Base-by-base conservation (phyloP, 2,888 invertebrate genomes). In the Trissoscelio sp. region DNA sequence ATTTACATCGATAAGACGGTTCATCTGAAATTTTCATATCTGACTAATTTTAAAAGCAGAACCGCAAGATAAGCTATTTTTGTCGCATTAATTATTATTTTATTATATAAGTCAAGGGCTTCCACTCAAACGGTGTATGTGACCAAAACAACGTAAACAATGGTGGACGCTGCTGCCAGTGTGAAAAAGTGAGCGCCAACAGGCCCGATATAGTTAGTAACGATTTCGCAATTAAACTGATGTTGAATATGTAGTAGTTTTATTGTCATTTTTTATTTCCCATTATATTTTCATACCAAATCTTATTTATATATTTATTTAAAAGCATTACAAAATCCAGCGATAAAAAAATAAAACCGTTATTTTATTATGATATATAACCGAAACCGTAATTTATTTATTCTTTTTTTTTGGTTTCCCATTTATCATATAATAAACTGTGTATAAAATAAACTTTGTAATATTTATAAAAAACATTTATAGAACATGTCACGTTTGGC, bases 131-230 rank as follows among this genome's bases (percentile, higher is more conserved):
- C n/a, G 55, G 70, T 42, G 55, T 79, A 72, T 72, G 79, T 79
- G 72, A 79, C 72, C 44, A 72, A 79, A 79, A 72, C 58, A 73
- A 66, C 46, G 72, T 72, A 67, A 72, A 67, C 73, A 74, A 74
- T 74, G 74, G 74, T 74, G 39, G 74, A 64, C 60, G 60, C 44
- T n/a, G 24, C 24, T 14, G 51, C 4, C 46, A 22, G n/a, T 14
- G 44, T 46, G 18, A 60, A 48, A 58, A 51, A 70, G 37, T 28
- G 51, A 75, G 42, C 57, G 75, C 42, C 57, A 67, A 58, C 37
- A 55, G 39, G 51, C 51, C 37, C 57, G 18, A 75, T 57, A 58
- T 67, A 51, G 66, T 48, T 67, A 31, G 62, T 44, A 64, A 67
- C 31, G 46, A 75, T 75, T 75, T 66, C 66, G 67, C 51, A 57